These are phyloP conservation scores for Adelphocoris suturalis DNA, from an alignment of 2,888 invertebrate species.

Conservation along the genomic window DNA sequence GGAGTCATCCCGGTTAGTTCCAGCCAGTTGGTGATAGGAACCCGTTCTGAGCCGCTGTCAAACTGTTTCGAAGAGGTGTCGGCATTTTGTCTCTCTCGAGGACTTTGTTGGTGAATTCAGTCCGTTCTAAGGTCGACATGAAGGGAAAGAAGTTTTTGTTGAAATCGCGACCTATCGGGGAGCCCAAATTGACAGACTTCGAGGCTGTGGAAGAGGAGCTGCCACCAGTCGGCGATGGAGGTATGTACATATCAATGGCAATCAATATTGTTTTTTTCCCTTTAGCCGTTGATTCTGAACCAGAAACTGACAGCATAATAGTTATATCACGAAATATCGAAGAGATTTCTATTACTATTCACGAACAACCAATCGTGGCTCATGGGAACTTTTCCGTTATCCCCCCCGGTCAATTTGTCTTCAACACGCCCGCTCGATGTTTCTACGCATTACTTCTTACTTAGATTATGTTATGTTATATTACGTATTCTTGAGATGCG, in stretches of 20 bases:
- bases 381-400: no score
- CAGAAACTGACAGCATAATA: no score
- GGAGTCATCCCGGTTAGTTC: background rate
- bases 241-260: constrained; percentile 79
- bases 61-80: background rate
- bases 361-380: no score
- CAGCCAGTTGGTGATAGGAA: background rate
- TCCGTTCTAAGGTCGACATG: constrained; percentile 75
- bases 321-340: no score
- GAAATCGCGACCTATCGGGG: constrained; percentile 84
- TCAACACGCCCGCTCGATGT: no score
- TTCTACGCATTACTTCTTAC: no score
- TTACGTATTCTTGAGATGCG: no score
- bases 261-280: no score
- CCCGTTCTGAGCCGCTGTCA: background rate
- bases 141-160: constrained; percentile 84
- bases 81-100: background rate
- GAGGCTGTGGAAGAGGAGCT: constrained; percentile 85
- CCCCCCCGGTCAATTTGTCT: no score
- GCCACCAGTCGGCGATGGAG: constrained; percentile 84
- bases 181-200: constrained; percentile 84
- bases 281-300: no score
- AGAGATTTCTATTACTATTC: background rate
- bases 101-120: background rate
- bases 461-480: no score